phyloP scores from a whole-genome alignment of 2,113 vertebrate species.

The Pelmatolapia mariae region DNA sequence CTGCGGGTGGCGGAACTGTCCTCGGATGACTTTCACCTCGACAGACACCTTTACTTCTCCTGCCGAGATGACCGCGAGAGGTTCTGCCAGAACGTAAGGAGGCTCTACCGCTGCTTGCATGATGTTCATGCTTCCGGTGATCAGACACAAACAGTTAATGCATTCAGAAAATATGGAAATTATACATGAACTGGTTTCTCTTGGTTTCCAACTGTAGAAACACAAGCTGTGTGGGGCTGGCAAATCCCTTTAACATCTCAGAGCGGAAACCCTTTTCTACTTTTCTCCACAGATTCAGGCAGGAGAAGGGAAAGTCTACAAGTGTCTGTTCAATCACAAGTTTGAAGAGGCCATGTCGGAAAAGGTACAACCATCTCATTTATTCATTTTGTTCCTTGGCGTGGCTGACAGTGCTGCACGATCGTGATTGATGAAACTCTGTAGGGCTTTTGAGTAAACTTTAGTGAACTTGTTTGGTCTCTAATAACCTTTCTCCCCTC shows the following conservation, averaged over 20 bases:
- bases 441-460: neutral
- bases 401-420: neutral
- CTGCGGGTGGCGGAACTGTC: conserved; percentile 95
- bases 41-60: conserved; percentile 90
- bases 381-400: neutral
- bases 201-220: neutral
- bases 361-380: conserved; percentile 9
- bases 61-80: conserved; percentile 93
- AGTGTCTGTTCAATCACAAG: conserved; percentile 98
- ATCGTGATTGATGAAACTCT: neutral
- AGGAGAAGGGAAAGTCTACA: conserved; percentile 94
- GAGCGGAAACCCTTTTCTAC: neutral
- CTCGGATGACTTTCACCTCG: conserved; percentile 91
- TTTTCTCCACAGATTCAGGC: conserved; percentile 78
- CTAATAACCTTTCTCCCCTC: neutral
- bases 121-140: neutral
- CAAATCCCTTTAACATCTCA: neutral
- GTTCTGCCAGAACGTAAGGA: conserved; percentile 90
- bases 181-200: neutral
- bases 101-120: neutral
- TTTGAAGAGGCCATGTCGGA: conserved; percentile 98
- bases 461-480: neutral
- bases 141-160: neutral
- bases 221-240: neutral
- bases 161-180: neutral